Percentiles rank a stretch among this genome's conserved stretches.
Conservation (phyloP, 2,113 vertebrate species). For the Columba janthina region DNA sequence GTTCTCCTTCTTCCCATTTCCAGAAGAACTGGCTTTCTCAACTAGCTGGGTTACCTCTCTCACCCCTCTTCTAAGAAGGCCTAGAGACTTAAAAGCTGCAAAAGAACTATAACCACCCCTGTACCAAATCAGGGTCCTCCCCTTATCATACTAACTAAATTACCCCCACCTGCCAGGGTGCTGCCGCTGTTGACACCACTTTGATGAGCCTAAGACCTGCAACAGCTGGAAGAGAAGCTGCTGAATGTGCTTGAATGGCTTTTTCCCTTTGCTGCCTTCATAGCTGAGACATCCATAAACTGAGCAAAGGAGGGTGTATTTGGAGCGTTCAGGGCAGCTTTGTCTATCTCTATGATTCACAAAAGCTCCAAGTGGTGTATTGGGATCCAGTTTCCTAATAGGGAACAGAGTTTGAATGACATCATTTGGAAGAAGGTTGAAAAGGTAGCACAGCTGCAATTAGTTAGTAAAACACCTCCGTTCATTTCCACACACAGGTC, state of each 20-base stretch:
- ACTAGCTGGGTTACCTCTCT: fast-evolving
- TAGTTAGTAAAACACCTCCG: not conserved
- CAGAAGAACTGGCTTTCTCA: fast-evolving
- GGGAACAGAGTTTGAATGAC: not conserved
- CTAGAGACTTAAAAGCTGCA: not conserved
- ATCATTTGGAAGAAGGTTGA: not conserved
- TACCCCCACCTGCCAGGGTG: not conserved
- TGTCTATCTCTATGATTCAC: not conserved
- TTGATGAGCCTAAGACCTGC: not conserved
- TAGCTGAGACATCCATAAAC: not conserved
- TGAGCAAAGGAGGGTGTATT: not conserved
- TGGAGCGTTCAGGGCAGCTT: not conserved
- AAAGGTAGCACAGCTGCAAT: not conserved
- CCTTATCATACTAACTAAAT: not conserved
- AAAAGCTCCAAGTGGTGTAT: not conserved
- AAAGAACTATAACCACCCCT: not conserved
- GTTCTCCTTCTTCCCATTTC: not conserved
- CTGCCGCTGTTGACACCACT: not conserved
- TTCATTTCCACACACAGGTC: not conserved
- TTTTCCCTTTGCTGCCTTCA: not conserved
- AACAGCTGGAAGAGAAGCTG: not conserved
- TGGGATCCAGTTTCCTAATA: not conserved
- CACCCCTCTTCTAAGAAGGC: not conserved
- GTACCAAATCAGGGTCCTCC: fast-evolving
- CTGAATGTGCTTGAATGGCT: not conserved